phyloP scores from a whole-genome alignment of 2,888 invertebrate genomes.

The Platycheirus rosarum region DNA sequence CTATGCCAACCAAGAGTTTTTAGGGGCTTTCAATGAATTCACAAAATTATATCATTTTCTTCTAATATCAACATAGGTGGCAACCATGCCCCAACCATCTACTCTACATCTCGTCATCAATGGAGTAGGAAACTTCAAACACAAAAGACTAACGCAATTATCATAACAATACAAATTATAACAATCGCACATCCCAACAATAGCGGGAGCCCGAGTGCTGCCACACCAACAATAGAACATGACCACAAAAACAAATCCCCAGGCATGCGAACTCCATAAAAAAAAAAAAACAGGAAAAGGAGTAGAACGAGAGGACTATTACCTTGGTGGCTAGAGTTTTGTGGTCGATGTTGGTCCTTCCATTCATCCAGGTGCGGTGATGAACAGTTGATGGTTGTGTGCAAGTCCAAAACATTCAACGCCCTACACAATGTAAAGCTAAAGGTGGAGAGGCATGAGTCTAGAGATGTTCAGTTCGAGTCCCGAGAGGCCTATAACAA shows the following conservation, averaged over 20 bases:
- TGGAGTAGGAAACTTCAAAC: conserved; percentile 48
- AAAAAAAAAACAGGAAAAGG: not conserved
- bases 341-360: conserved; percentile 31
- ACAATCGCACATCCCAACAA: conserved; percentile 30
- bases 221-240: conserved; percentile 17
- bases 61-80: conserved; percentile 17
- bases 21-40: too few relatives aligned
- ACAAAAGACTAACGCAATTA: conserved; percentile 59
- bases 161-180: conserved; percentile 64
- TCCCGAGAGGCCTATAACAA: conserved; percentile 65
- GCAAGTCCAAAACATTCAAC: conserved; percentile 25
- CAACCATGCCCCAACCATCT: not conserved
- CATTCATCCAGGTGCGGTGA: conserved; percentile 48
- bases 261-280: conserved; percentile 11
- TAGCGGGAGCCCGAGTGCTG: not conserved
- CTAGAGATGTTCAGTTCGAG: not conserved
- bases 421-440: not conserved
- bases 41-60: too few relatives aligned
- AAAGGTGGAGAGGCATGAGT: not conserved
- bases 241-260: conserved; percentile 17
- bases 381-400: conserved; percentile 37
- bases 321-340: conserved; percentile 29
- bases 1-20: too few relatives aligned
- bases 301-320: not conserved
- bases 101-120: conserved; percentile 7